Evolutionary conservation across 2,113 vertebrate species (phyloP).

Genomic region (Grammomys dolichurus): DNA sequence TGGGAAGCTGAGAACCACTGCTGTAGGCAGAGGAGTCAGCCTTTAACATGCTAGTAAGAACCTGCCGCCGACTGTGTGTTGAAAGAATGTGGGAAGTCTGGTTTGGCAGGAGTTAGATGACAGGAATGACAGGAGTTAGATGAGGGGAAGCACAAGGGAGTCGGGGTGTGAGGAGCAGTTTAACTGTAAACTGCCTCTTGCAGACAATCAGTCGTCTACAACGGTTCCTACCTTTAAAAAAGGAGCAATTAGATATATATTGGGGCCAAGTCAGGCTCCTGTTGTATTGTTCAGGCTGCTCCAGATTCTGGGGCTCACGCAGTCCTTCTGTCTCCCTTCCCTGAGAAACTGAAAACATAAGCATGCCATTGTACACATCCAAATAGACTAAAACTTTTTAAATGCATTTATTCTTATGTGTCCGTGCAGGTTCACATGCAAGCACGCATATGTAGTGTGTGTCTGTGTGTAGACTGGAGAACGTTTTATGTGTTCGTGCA

Average conservation of each 20-base stretch:
- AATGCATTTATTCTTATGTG: neutral
- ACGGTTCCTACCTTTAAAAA: neutral
- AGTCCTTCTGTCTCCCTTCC: neutral
- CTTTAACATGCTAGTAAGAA: neutral
- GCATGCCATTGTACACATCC: neutral
- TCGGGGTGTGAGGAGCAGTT: neutral
- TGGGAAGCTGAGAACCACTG: neutral
- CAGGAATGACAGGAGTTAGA: neutral
- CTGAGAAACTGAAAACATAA: neutral
- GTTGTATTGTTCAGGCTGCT: neutral
- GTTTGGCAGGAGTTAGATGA: conserved; percentile 5
- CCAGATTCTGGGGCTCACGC: neutral
- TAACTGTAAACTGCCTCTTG: neutral
- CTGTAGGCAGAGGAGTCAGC: conserved; percentile 42
- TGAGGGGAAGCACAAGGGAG: conserved; percentile 33
- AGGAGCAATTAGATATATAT: neutral
- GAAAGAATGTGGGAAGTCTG: neutral
- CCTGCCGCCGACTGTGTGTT: neutral
- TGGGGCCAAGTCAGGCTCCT: neutral
- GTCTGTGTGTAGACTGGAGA: neutral
- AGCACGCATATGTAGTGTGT: neutral
- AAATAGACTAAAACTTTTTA: neutral
- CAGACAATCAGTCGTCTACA: neutral
- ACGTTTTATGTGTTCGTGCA: neutral
- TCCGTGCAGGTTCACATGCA: neutral